Percentiles rank a stretch among this genome's conserved stretches.
Evolutionary conservation across 2,797 vertebrate genomes (phyloP).

Genomic region (Sparus aurata): DNA sequence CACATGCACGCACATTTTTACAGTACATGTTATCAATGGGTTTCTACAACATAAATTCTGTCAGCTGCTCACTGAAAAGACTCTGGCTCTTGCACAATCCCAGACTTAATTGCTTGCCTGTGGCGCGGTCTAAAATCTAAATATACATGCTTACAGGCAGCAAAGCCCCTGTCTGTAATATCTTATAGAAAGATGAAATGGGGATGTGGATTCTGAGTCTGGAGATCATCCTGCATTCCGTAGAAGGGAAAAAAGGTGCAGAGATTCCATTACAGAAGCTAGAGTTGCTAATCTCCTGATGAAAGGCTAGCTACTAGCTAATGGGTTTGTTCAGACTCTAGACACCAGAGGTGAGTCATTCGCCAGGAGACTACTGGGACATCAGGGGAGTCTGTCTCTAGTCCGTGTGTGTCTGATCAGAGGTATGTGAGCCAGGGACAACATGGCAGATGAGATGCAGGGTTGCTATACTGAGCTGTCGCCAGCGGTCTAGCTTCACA

Average conservation of each 20-base stretch:
- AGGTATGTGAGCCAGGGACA: slow-evolving; percentile 52
- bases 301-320: slow-evolving; percentile 52
- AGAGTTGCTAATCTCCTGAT: slow-evolving; percentile 50
- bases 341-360: slow-evolving; percentile 64
- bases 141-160: slow-evolving; percentile 25
- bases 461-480: slow-evolving; percentile 61
- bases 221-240: slow-evolving; percentile 41
- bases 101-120: slow-evolving; percentile 37
- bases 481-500: slow-evolving; percentile 49
- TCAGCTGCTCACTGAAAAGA: slow-evolving; percentile 51
- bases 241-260: slow-evolving; percentile 17
- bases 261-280: slow-evolving; percentile 53
- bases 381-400: slow-evolving; percentile 29
- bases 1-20: slow-evolving; percentile 34
- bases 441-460: slow-evolving; percentile 45
- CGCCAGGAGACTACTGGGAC: slow-evolving; percentile 49
- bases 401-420: slow-evolving; percentile 32
- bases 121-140: slow-evolving; percentile 3
- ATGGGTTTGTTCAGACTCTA: slow-evolving; percentile 71
- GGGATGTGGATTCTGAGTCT: background rate
- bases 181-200: slow-evolving; percentile 37
- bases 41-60: slow-evolving; percentile 32
- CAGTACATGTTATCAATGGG: slow-evolving; percentile 38
- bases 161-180: slow-evolving; percentile 23
- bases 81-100: slow-evolving; percentile 21